Evolutionary conservation across 2,888 invertebrate genomes (phyloP).

Genomic region (Ditula angustiorana): DNA sequence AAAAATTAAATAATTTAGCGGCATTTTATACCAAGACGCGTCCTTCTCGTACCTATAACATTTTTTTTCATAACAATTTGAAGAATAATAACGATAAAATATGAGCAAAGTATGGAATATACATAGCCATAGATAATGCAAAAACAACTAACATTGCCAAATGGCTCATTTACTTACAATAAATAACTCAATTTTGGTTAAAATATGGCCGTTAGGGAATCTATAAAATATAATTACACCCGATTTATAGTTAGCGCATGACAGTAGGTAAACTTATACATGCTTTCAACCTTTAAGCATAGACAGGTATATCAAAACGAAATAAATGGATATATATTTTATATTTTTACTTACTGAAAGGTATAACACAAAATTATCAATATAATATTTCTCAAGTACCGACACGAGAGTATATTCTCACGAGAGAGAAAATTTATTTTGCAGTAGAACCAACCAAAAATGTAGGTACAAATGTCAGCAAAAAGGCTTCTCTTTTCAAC

Average conservation of each 20-base stretch:
- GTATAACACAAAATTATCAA: too few species aligned
- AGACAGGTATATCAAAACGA: not conserved
- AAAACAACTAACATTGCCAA: constrained; percentile 11
- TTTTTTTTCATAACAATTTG: constrained; percentile 11
- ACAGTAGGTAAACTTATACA: not conserved
- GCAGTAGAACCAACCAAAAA: too few species aligned
- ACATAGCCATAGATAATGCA: not conserved
- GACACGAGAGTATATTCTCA: too few species aligned
- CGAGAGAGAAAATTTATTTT: too few species aligned
- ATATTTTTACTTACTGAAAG: too few species aligned
- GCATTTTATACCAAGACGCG: constrained; percentile 31
- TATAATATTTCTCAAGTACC: too few species aligned
- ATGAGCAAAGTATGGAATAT: constrained; percentile 8
- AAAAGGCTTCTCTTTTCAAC: too few species aligned
- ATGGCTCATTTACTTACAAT: constrained; percentile 9
- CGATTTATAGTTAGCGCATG: not conserved
- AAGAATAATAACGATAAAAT: constrained; percentile 21
- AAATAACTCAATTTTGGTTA: constrained; percentile 13
- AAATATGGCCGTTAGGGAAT: constrained; percentile 5
- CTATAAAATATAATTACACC: not conserved
- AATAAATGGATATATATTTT: too few species aligned
- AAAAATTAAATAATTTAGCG: constrained; percentile 12
- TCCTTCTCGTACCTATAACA: constrained; percentile 4
- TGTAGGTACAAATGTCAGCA: too few species aligned
- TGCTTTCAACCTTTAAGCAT: not conserved